These are phyloP conservation scores for Phrynosoma platyrhinos DNA, from an alignment of 2,113 vertebrate species.

Conservation along the genomic window DNA sequence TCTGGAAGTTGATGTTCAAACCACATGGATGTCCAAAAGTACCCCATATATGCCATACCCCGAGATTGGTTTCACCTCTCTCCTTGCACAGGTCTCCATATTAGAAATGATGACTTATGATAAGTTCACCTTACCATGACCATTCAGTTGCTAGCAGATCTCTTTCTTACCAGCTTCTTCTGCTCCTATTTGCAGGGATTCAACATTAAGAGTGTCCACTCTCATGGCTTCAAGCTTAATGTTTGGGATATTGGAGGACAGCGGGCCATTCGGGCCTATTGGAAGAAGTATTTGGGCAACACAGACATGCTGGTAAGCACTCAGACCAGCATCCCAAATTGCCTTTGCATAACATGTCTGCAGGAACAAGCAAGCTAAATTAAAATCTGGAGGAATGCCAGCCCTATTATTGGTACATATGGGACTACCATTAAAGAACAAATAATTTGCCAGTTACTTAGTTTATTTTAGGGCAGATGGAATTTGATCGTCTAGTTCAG, in stretches of 20 bases:
- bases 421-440: neutral
- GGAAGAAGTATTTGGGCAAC: constrained; percentile 89
- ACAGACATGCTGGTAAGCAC: constrained; percentile 85
- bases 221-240: constrained; percentile 86
- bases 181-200: constrained; percentile 75
- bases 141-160: neutral
- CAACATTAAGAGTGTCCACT: constrained; percentile 88
- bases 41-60: neutral
- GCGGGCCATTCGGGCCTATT: constrained; percentile 84
- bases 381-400: neutral
- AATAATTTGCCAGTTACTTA: neutral
- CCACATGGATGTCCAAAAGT: neutral
- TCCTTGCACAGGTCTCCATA: neutral
- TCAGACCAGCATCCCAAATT: neutral
- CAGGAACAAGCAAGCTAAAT: neutral
- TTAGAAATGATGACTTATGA: neutral
- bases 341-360: neutral
- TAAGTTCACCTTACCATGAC: neutral
- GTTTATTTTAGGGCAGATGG: too few relatives aligned
- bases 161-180: rapidly evolving
- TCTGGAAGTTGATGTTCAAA: neutral
- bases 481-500: neutral
- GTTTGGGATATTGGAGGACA: constrained; percentile 91
- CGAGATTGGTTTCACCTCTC: neutral
- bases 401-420: neutral